Percentiles rank a stretch among this genome's conserved stretches.
These are phyloP conservation scores for Drosophila falleni DNA, from an alignment of 2,888 invertebrate species.

Conservation along the genomic window DNA sequence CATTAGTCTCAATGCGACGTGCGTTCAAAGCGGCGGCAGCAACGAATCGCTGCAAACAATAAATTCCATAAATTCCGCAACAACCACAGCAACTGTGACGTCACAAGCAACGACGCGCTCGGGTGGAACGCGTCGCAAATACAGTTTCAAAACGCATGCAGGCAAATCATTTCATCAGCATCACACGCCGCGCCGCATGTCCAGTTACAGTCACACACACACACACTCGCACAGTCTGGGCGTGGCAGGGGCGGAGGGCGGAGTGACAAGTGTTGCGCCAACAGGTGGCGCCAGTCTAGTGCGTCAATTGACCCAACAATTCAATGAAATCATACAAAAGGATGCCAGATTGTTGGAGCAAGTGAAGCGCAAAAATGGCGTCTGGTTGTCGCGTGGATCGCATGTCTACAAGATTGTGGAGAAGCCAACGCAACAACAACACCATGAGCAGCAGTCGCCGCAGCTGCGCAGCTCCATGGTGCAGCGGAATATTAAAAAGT, in stretches of 20 bases:
- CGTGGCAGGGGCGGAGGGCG: conserved; percentile 20
- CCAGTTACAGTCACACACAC: conserved; percentile 29
- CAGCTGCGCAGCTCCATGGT: conserved; percentile 73
- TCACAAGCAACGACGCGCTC: conserved; percentile 35
- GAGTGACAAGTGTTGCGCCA: conserved; percentile 19
- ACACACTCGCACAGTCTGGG: conserved; percentile 24
- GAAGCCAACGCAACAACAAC: conserved; percentile 45
- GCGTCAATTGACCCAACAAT: conserved; percentile 89
- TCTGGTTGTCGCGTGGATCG: conserved; percentile 84
- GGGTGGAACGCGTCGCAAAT: conserved; percentile 75
- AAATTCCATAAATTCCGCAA: conserved; percentile 39
- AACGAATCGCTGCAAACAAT: conserved; percentile 64
- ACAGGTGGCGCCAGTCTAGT: conserved; percentile 87
- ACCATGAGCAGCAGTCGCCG: conserved; percentile 3
- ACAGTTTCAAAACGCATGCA: conserved; percentile 85
- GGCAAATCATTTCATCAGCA: conserved; percentile 72
- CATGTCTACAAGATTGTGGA: conserved; percentile 85
- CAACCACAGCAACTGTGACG: conserved; percentile 44
- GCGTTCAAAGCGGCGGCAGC: conserved; percentile 45
- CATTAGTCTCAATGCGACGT: conserved; percentile 16
- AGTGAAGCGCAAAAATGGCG: conserved; percentile 87
- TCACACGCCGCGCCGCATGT: conserved; percentile 74
- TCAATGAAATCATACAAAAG: conserved; percentile 88
- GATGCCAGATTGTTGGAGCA: conserved; percentile 86
- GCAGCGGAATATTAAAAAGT: conserved; percentile 79